Evolutionary conservation across 2,888 invertebrate species (phyloP).

Genomic region (Calephelis perditalis): DNA sequence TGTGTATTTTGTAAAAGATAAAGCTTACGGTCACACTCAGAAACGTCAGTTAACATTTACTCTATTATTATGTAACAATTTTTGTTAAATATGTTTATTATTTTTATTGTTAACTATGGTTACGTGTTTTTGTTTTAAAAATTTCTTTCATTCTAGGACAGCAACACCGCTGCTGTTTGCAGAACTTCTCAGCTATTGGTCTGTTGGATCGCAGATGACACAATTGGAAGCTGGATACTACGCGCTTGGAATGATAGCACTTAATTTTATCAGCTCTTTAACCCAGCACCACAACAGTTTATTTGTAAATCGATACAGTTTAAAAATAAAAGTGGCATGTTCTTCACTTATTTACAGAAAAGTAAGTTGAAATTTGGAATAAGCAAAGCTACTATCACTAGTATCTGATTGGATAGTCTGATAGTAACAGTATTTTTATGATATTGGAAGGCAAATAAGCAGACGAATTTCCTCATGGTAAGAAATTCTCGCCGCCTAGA

Average conservation of each 20-base stretch:
- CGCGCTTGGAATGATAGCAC: conserved; percentile 65
- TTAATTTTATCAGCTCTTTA: conserved; percentile 71
- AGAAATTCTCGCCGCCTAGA: too few species aligned
- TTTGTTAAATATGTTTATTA: too few species aligned
- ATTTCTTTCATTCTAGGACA: conserved; percentile 46
- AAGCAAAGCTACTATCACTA: not conserved
- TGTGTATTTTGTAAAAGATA: too few species aligned
- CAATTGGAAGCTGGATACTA: conserved; percentile 77
- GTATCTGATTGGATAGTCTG: not conserved
- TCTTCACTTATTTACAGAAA: conserved; percentile 87
- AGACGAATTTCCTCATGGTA: too few species aligned
- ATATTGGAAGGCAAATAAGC: too few species aligned
- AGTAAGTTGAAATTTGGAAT: conserved; percentile 55
- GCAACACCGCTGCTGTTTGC: conserved; percentile 75
- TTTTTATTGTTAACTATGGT: too few species aligned
- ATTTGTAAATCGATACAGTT: conserved; percentile 80
- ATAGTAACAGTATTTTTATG: too few species aligned
- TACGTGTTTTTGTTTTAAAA: too few species aligned
- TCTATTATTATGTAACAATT: too few species aligned
- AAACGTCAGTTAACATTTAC: too few species aligned
- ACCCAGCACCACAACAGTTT: conserved; percentile 85
- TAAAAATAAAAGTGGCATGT: conserved; percentile 83
- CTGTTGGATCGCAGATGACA: conserved; percentile 49
- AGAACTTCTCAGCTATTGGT: conserved; percentile 71
- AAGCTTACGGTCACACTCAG: too few species aligned